Evolutionary conservation across 2,888 invertebrate species (phyloP).

Genomic region (Sycophila texana): DNA sequence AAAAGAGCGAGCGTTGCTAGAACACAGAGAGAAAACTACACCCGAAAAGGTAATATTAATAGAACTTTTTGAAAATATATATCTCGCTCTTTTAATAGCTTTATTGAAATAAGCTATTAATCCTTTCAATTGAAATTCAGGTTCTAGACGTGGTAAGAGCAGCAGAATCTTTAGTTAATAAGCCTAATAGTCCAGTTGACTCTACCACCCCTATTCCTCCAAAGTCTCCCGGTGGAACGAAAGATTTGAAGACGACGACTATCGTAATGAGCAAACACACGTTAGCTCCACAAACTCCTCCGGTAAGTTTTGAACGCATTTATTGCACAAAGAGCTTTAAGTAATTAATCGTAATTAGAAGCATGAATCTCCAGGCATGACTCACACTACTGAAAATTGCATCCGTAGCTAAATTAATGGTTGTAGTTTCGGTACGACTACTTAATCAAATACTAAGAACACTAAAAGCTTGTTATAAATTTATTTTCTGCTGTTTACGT

Average conservation of each 20-base stretch:
- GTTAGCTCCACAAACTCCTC: constrained; percentile 83
- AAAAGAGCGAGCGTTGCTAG: constrained; percentile 76
- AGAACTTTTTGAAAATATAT: no score
- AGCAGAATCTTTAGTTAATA: constrained; percentile 87
- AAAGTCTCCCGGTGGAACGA: constrained; percentile 84
- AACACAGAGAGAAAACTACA: constrained; percentile 86
- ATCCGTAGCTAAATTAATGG: constrained; percentile 12
- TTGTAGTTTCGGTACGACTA: constrained; percentile 6
- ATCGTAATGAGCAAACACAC: constrained; percentile 97
- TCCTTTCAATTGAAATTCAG: constrained; percentile 72
- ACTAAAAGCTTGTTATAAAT: constrained; percentile 42
- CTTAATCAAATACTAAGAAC: no score
- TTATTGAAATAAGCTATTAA: background rate
- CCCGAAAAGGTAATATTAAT: constrained; percentile 85
- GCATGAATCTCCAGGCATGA: constrained; percentile 55
- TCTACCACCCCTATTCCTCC: constrained; percentile 79
- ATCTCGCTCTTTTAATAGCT: background rate
- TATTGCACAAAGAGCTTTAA: constrained; percentile 25
- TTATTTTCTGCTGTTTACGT: constrained; percentile 17
- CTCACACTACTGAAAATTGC: constrained; percentile 30
- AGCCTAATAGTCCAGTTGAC: constrained; percentile 77
- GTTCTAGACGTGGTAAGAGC: constrained; percentile 93
- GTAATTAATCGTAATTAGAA: constrained; percentile 40
- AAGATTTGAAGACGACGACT: constrained; percentile 90
- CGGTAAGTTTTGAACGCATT: constrained; percentile 76